Evolutionary conservation across 2,888 invertebrate genomes (phyloP).

Genomic region (Odontocerum albicorne): DNA sequence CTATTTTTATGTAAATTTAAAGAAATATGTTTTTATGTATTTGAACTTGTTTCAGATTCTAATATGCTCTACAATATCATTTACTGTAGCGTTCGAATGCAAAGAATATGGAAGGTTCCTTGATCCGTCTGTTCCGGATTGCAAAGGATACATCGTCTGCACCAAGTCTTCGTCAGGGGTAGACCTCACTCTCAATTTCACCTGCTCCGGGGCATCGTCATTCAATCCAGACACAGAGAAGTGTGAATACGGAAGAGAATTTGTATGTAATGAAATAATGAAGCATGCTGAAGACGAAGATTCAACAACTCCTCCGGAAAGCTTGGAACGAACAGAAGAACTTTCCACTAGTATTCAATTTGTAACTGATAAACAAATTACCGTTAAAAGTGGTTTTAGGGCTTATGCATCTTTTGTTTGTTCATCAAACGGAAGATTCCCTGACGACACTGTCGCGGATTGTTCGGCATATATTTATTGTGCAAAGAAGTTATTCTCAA

Average conservation of each 20-base stretch:
- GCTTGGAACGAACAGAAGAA: too few species aligned
- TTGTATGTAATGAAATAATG: not conserved
- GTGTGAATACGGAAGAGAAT: constrained; percentile 15
- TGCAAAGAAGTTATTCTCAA: not conserved
- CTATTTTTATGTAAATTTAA: too few species aligned
- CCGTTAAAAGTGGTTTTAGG: too few species aligned
- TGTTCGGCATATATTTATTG: constrained; percentile 24
- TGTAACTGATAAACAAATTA: too few species aligned
- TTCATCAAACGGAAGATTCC: constrained; percentile 16
- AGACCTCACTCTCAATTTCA: constrained; percentile 10
- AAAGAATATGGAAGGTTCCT: constrained; percentile 25
- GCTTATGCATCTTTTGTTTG: constrained; percentile 16
- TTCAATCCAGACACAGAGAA: constrained; percentile 21
- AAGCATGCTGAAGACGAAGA: not conserved
- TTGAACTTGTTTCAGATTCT: too few species aligned
- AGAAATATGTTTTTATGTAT: too few species aligned
- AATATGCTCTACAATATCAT: constrained; percentile 3
- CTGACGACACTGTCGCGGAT: constrained; percentile 5
- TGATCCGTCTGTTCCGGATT: constrained; percentile 18
- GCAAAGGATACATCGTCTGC: constrained; percentile 27
- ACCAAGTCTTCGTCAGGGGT: constrained; percentile 7
- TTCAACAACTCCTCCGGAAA: too few species aligned
- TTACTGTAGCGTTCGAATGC: constrained; percentile 19
- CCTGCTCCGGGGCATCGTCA: constrained; percentile 13
- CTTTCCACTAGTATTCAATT: too few species aligned